phyloP scores from a whole-genome alignment of 2,113 vertebrate genomes.

The Agapornis roseicollis region DNA sequence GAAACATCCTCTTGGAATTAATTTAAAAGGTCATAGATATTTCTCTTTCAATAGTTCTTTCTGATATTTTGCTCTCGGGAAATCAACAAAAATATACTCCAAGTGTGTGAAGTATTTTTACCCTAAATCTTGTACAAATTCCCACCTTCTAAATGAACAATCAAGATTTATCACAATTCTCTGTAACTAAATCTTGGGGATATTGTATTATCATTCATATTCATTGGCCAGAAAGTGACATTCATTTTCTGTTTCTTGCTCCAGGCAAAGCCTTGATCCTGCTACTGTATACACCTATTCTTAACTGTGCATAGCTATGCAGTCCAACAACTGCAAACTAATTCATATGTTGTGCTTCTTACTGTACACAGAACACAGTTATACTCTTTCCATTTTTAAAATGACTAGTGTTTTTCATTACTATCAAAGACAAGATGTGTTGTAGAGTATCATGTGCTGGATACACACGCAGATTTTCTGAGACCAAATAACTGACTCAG shows the following conservation, averaged over 20 bases:
- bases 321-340: neutral
- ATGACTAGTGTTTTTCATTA: neutral
- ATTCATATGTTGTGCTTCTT: rapidly evolving
- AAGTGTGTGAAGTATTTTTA: neutral
- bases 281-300: neutral
- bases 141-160: neutral
- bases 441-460: neutral
- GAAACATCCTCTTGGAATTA: neutral
- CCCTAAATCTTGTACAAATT: neutral
- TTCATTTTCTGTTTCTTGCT: neutral
- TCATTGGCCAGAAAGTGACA: rapidly evolving
- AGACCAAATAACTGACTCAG: neutral
- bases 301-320: neutral
- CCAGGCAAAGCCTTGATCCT: neutral
- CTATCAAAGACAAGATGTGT: neutral
- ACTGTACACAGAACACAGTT: neutral
- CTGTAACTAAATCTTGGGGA: neutral
- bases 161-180: neutral
- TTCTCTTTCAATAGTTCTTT: neutral
- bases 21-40: neutral
- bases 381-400: neutral
- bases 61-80: neutral
- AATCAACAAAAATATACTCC: neutral
- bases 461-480: neutral
- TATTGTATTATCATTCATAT: neutral